Percentiles rank a stretch among this genome's conserved stretches.
phyloP scores from a whole-genome alignment of 1,140 invertebrate genomes.

The Euschistus heros region DNA sequence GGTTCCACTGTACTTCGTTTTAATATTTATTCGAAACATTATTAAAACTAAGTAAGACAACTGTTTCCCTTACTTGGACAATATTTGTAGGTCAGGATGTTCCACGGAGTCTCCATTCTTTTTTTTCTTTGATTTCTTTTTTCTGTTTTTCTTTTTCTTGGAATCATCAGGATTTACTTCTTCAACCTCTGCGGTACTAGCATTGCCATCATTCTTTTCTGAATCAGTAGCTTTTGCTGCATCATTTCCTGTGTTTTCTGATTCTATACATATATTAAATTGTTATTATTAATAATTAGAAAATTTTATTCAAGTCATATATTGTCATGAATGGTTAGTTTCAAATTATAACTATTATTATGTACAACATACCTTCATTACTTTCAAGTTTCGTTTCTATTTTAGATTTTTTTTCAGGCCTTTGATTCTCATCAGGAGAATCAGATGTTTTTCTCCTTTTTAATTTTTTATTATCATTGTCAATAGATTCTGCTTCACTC shows the following conservation, averaged over 20 bases:
- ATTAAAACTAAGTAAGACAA: not conserved
- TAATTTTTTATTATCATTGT: too few species aligned
- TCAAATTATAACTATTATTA: too few species aligned
- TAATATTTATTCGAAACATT: not conserved
- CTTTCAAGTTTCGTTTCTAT: not conserved
- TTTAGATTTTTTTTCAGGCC: not conserved
- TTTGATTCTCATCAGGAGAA: not conserved
- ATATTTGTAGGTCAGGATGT: constrained; percentile 16
- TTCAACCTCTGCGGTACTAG: not conserved
- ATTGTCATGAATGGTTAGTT: too few species aligned
- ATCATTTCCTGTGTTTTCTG: too few species aligned
- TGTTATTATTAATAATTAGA: not conserved
- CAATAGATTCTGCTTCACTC: too few species aligned
- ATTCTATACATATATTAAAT: not conserved
- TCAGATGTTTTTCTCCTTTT: not conserved
- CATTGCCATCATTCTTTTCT: too few species aligned
- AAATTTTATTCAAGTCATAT: not conserved
- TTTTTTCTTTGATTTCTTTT: constrained; percentile 36
- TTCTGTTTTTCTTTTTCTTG: constrained; percentile 35
- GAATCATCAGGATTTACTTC: constrained; percentile 18
- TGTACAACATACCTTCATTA: not conserved
- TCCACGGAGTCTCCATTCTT: constrained; percentile 38
- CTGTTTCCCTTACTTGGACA: not conserved
- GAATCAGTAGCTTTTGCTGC: too few species aligned
- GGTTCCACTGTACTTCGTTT: not conserved